Percentiles rank a stretch among this genome's conserved stretches.
These are phyloP conservation scores for Zaprionus africanus DNA, from an alignment of 1,140 invertebrate genomes.

Conservation along the genomic window DNA sequence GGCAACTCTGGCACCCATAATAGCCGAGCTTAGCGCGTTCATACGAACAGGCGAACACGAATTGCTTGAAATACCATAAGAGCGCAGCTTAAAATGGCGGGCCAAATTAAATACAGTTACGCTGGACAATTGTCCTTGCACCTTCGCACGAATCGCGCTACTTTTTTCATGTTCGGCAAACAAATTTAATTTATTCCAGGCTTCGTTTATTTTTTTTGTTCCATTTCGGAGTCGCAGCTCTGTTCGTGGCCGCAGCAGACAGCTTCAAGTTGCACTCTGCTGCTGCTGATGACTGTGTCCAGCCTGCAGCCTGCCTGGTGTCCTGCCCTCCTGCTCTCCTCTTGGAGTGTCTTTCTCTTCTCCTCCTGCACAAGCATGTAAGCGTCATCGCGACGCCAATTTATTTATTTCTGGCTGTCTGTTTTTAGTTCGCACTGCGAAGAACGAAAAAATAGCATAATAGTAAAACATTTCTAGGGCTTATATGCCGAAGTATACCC, in stretches of 20 bases:
- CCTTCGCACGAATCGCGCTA: slow-evolving; percentile 10
- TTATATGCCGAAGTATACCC: not conserved
- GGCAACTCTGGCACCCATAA: not conserved
- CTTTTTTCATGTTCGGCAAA: slow-evolving; percentile 38
- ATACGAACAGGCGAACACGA: not conserved
- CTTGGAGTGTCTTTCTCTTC: not conserved
- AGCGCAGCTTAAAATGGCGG: not conserved
- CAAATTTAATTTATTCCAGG: slow-evolving; percentile 81
- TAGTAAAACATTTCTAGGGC: not conserved
- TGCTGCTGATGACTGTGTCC: not conserved
- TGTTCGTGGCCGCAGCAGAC: slow-evolving; percentile 3
- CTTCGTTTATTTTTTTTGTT: slow-evolving; percentile 56
- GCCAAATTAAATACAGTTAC: not conserved
- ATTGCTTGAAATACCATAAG: not conserved
- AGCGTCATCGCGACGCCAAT: slow-evolving; percentile 81
- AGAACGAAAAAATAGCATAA: slow-evolving; percentile 1
- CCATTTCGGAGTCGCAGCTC: slow-evolving; percentile 61
- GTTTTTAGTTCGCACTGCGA: slow-evolving; percentile 76
- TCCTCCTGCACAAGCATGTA: slow-evolving; percentile 42
- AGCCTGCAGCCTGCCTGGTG: not conserved
- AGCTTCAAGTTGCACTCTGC: not conserved
- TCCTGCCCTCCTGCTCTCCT: not conserved
- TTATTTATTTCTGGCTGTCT: slow-evolving; percentile 81
- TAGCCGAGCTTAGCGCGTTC: not conserved
- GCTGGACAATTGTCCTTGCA: slow-evolving; percentile 14